phyloP scores from a whole-genome alignment of 2,888 invertebrate species.

The Pheosia tremula region DNA sequence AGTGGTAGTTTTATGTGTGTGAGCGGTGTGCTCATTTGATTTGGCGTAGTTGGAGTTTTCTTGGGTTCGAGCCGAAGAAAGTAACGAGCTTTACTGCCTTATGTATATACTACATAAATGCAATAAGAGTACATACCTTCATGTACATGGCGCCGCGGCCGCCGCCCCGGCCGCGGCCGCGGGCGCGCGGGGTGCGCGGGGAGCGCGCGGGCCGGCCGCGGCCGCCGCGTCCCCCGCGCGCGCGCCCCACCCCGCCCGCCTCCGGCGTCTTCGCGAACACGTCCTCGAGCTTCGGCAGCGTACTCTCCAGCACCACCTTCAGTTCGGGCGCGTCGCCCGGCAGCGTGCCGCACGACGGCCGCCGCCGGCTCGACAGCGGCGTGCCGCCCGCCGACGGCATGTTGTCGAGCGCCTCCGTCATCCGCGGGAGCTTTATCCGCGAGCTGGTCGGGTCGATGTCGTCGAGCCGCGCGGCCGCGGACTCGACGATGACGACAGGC shows the following conservation, averaged over 20 bases:
- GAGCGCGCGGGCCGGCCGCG: slow-evolving; percentile 50
- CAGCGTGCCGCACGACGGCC: slow-evolving; percentile 53
- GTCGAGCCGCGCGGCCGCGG: slow-evolving; percentile 21
- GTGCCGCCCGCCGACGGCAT: slow-evolving; percentile 65
- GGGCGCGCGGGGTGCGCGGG: slow-evolving; percentile 52
- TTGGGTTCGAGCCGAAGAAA: too few species aligned
- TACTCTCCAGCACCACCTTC: slow-evolving; percentile 44
- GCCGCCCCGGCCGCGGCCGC: slow-evolving; percentile 73
- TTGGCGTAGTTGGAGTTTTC: too few species aligned
- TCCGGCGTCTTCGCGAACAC: slow-evolving; percentile 59
- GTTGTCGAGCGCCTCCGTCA: slow-evolving; percentile 77
- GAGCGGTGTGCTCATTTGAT: too few species aligned
- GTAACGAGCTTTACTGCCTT: too few species aligned
- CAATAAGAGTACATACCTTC: slow-evolving; percentile 46
- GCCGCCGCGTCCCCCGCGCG: slow-evolving; percentile 40
- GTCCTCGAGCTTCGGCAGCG: slow-evolving; percentile 50
- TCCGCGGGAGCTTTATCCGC: slow-evolving; percentile 74
- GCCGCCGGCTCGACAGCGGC: slow-evolving; percentile 64
- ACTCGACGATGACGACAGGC: slow-evolving; percentile 30
- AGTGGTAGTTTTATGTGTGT: too few species aligned
- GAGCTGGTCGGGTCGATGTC: slow-evolving; percentile 75
- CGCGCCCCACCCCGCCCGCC: slow-evolving; percentile 17
- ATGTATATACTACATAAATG: not conserved
- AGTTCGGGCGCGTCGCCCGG: slow-evolving; percentile 49
- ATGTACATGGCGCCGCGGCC: slow-evolving; percentile 67